These are phyloP conservation scores for Cryptocephalus primarius DNA, from an alignment of 2,888 invertebrate species.

Conservation along the genomic window DNA sequence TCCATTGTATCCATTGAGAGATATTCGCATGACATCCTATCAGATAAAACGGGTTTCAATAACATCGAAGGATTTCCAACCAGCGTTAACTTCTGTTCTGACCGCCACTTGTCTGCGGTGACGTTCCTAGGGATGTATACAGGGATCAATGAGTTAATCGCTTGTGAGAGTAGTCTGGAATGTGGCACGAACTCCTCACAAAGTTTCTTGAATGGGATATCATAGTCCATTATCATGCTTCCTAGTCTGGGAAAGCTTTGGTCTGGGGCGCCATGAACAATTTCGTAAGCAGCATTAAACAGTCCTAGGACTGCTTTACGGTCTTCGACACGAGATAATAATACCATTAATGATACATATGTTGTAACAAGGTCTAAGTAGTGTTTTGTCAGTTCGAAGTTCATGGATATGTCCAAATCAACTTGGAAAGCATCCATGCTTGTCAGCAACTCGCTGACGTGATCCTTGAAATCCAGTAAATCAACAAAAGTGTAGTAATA, in stretches of 20 bases:
- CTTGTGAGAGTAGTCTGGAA: conserved; percentile 73
- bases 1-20: conserved; percentile 92
- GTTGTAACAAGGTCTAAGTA: conserved; percentile 92
- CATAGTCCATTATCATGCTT: conserved; percentile 96
- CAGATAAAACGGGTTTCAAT: conserved; percentile 87
- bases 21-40: conserved; percentile 96
- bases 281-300: conserved; percentile 96
- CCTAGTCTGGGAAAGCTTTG: conserved; percentile 91
- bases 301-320: conserved; percentile 93
- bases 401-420: conserved; percentile 86
- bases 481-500: conserved; percentile 99
- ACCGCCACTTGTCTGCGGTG: conserved; percentile 88
- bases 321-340: conserved; percentile 96
- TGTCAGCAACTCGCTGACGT: conserved; percentile 81
- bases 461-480: conserved; percentile 93
- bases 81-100: conserved; percentile 84
- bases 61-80: conserved; percentile 92
- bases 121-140: conserved; percentile 85
- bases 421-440: conserved; percentile 96
- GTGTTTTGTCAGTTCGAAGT: conserved; percentile 90
- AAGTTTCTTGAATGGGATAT: conserved; percentile 87
- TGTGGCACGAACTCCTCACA: conserved; percentile 96
- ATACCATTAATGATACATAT: conserved; percentile 91
- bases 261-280: conserved; percentile 80
- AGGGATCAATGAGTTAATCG: conserved; percentile 76